phyloP scores from a whole-genome alignment of 2,113 vertebrate genomes.

The Carassius gibelio region DNA sequence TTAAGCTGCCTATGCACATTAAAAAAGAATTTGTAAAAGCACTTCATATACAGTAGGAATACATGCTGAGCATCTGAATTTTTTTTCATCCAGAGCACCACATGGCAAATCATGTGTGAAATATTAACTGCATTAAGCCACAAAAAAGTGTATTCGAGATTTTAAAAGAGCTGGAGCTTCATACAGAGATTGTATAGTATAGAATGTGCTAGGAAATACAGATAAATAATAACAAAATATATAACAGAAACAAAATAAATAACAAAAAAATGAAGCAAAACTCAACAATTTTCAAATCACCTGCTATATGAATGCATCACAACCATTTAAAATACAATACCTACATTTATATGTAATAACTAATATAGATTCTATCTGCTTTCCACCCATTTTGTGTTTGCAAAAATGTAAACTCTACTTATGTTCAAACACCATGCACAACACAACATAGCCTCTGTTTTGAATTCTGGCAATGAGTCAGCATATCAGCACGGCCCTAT shows the following conservation, averaged over 20 bases:
- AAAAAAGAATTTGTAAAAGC: background rate
- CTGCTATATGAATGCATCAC: background rate
- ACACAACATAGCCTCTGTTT: background rate
- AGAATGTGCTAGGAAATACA: background rate
- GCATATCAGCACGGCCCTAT: conserved; percentile 50
- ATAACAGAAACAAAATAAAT: too few relatives aligned
- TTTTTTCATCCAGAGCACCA: background rate
- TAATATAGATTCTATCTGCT: background rate
- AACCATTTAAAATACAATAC: background rate
- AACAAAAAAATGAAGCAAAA: background rate
- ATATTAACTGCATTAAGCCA: background rate
- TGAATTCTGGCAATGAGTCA: conserved; percentile 53
- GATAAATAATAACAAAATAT: background rate
- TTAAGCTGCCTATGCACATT: background rate
- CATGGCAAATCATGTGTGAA: background rate
- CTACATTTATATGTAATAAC: background rate
- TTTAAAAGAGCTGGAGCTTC: background rate
- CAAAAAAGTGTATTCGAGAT: background rate
- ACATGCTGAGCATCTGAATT: too few relatives aligned
- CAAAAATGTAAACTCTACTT: conserved; percentile 4
- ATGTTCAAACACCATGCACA: background rate
- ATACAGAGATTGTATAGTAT: background rate
- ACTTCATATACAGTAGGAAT: background rate
- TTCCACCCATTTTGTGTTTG: background rate
- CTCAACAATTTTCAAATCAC: background rate